phyloP scores from a whole-genome alignment of 1,140 invertebrate species.

The Homarus americanus region DNA sequence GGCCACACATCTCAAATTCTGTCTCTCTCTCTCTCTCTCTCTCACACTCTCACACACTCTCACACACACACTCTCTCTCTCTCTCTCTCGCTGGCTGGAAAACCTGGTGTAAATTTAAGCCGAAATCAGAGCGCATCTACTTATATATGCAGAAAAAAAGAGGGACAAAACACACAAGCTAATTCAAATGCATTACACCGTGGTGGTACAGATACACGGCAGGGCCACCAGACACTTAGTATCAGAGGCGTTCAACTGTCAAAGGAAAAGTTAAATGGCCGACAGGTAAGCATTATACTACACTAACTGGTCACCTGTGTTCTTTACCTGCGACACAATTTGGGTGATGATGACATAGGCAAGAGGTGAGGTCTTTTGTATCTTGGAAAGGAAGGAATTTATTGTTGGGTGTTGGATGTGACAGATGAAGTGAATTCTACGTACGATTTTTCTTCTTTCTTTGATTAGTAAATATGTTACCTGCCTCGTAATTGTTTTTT shows the following conservation, averaged over 20 bases:
- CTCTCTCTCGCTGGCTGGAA: not conserved
- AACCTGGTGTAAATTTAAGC: slow-evolving; percentile 48
- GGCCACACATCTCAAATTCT: not conserved
- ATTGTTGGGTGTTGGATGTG: no score
- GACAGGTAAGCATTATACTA: not conserved
- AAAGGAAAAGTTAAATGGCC: not conserved
- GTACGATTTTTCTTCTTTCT: no score
- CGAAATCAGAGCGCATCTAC: slow-evolving; percentile 46
- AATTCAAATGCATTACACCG: slow-evolving; percentile 45
- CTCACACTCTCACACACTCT: no score
- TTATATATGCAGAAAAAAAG: slow-evolving; percentile 40
- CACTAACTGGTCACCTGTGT: not conserved
- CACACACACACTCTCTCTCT: no score
- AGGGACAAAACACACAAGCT: slow-evolving; percentile 44
- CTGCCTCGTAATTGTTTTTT: no score
- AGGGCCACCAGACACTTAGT: not conserved
- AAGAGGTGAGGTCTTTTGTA: no score
- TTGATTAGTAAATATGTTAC: no score
- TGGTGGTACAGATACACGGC: slow-evolving; percentile 35
- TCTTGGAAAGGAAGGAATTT: no score
- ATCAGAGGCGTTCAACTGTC: slow-evolving; percentile 31
- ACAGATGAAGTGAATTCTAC: no score
- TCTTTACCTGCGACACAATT: no score
- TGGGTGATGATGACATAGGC: no score
- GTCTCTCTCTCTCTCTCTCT: no score